Percentiles rank a stretch among this genome's conserved stretches.
phyloP scores from a whole-genome alignment of 37 sponge, comb jelly and placozoan genomes.

The Beroe forskalii region DNA sequence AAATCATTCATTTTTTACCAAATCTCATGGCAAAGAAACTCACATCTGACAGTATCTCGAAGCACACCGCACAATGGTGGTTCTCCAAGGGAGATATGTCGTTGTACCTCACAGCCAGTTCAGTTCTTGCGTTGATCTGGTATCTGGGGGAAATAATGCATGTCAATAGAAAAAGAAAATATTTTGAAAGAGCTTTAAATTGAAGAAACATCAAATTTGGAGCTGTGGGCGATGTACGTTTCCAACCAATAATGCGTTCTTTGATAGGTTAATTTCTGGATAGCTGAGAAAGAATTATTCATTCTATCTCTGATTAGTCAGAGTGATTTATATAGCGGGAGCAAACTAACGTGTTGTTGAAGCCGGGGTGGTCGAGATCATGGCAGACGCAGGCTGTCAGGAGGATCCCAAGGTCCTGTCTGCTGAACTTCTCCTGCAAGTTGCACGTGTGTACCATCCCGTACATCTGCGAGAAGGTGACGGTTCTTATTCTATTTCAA shows the following conservation, averaged over 20 bases:
- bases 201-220: too few relatives aligned
- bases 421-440: conserved; percentile 66
- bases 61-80: conserved; percentile 87
- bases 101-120: conserved; percentile 84
- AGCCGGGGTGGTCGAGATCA: conserved; percentile 91
- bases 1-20: too few relatives aligned
- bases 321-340: not conserved
- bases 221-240: too few relatives aligned
- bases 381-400: conserved; percentile 80
- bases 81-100: conserved; percentile 92
- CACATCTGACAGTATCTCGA: conserved; percentile 76
- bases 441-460: conserved; percentile 81
- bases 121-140: conserved; percentile 85
- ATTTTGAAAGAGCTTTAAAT: too few relatives aligned
- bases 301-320: not conserved
- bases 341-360: conserved; percentile 75
- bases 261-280: too few relatives aligned
- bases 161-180: too few relatives aligned
- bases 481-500: too few relatives aligned
- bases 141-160: conserved; percentile 69
- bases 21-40: too few relatives aligned
- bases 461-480: conserved; percentile 82
- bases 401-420: conserved; percentile 70
- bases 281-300: too few relatives aligned
- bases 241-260: too few relatives aligned